Evolutionary conservation across 2,888 invertebrate species (phyloP).

Genomic region (Sinhomidia bicolor): DNA sequence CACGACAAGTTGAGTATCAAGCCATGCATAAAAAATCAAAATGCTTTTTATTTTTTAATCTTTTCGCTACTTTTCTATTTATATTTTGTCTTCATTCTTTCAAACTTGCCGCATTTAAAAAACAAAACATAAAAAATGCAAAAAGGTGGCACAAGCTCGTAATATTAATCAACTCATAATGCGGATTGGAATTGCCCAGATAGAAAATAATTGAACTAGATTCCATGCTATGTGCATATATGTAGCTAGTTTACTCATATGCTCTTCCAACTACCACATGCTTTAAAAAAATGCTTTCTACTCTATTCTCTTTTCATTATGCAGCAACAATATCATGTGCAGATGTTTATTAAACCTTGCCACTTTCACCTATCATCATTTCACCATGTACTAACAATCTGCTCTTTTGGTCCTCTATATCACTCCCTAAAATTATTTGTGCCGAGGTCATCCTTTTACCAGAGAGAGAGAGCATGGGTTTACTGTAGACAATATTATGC

Average conservation of each 20-base stretch:
- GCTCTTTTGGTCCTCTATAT: not conserved
- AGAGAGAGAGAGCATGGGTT: conserved; percentile 4
- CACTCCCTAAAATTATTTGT: conserved; percentile 49
- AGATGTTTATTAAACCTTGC: conserved; percentile 48
- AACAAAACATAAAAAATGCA: too few species aligned
- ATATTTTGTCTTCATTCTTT: not conserved
- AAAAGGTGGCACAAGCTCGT: not conserved
- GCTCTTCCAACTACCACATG: too few species aligned
- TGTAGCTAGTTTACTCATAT: too few species aligned
- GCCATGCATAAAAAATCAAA: too few species aligned
- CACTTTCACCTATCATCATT: conserved; percentile 60
- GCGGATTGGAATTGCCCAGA: not conserved
- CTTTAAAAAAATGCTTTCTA: too few species aligned
- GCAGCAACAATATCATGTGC: not conserved
- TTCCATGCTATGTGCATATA: too few species aligned
- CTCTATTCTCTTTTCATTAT: too few species aligned
- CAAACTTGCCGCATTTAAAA: too few species aligned
- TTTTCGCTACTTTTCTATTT: not conserved
- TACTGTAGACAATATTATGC: not conserved
- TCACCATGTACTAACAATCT: not conserved
- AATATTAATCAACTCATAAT: not conserved
- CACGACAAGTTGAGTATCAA: too few species aligned
- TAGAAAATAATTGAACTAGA: not conserved
- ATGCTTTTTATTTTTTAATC: too few species aligned
- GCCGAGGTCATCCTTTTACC: conserved; percentile 40